Percentiles rank a stretch among this genome's conserved stretches.
Conservation (phyloP, 2,113 vertebrate species). For the Nannospalax galili region DNA sequence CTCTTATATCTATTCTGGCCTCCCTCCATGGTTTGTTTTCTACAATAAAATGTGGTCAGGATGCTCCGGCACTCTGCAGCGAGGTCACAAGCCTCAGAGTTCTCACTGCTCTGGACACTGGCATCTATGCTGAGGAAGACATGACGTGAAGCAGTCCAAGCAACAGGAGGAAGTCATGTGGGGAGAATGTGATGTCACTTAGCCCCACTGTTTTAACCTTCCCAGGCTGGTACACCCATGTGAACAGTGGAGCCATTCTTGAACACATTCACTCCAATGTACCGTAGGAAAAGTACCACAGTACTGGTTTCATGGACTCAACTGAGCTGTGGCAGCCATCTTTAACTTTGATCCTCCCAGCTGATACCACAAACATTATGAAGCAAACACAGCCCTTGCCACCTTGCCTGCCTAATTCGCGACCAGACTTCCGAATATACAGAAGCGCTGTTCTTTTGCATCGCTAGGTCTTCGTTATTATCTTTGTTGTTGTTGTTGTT, state of each 20-base stretch:
- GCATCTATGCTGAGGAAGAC: neutral
- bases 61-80: neutral
- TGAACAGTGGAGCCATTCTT: neutral
- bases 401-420: neutral
- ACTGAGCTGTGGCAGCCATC: neutral
- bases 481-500: neutral
- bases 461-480: neutral
- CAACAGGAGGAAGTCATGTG: fast-evolving
- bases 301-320: neutral
- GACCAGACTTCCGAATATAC: neutral
- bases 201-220: neutral
- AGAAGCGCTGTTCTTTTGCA: neutral
- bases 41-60: neutral
- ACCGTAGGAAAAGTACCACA: neutral
- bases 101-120: neutral
- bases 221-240: neutral
- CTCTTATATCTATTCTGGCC: neutral
- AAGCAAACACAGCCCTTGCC: neutral
- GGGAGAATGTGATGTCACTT: neutral
- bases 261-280: neutral
- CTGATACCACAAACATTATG: neutral
- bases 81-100: neutral
- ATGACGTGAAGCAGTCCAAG: neutral
- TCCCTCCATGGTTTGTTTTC: neutral
- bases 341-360: neutral